Evolutionary conservation across 2,888 invertebrate genomes (phyloP).

Genomic region (Eulithis testata): DNA sequence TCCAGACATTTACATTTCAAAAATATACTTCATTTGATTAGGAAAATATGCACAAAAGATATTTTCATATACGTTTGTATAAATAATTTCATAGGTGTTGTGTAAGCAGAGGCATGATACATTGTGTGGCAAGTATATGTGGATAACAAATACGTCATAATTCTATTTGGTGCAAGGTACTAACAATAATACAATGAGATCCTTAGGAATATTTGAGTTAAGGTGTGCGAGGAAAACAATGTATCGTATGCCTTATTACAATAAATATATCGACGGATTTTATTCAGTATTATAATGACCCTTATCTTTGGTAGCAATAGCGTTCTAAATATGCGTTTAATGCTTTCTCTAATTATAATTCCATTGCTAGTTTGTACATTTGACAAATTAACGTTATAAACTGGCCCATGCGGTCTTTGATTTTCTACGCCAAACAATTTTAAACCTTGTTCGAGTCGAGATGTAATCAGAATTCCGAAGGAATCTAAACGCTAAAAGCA

Average conservation of each 20-base stretch:
- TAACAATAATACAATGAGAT: conserved; percentile 33
- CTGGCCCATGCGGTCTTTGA: conserved; percentile 22
- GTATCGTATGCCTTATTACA: conserved; percentile 20
- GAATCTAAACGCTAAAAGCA: conserved; percentile 28
- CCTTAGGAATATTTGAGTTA: conserved; percentile 23
- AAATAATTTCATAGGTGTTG: conserved; percentile 46
- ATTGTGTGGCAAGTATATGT: conserved; percentile 22
- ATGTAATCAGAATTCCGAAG: conserved; percentile 12
- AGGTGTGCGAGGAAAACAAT: conserved; percentile 23
- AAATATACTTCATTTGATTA: conserved; percentile 75
- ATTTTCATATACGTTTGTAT: conserved; percentile 49
- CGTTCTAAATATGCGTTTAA: conserved; percentile 19
- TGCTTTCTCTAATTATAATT: conserved; percentile 34
- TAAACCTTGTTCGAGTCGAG: conserved; percentile 7
- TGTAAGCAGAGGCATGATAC: conserved; percentile 60
- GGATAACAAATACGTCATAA: conserved; percentile 9
- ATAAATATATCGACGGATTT: conserved; percentile 39
- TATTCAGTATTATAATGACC: conserved; percentile 24
- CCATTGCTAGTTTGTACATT: conserved; percentile 61
- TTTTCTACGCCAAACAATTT: conserved; percentile 1
- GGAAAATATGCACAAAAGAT: conserved; percentile 65
- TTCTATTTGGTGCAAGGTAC: conserved; percentile 33
- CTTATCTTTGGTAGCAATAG: conserved; percentile 32
- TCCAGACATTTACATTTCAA: conserved; percentile 63
- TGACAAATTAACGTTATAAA: conserved; percentile 49